Conservation (phyloP, 2,113 vertebrate genomes). For the Rhinopomastus cyanomelas region DNA sequence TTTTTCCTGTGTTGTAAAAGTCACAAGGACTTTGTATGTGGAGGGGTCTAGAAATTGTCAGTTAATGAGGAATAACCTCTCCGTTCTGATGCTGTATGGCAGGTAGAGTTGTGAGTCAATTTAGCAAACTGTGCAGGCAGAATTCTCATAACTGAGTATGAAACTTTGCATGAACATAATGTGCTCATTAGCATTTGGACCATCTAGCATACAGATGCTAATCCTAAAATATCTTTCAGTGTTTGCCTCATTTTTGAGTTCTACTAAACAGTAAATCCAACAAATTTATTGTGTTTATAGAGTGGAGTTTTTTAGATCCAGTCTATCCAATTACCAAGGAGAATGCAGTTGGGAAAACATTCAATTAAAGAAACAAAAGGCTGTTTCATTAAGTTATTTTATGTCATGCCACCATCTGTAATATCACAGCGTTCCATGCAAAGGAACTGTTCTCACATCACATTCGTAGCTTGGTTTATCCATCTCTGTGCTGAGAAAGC, state of each 20-base stretch:
- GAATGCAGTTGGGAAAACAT: neutral
- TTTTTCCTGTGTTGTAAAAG: neutral
- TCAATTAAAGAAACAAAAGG: neutral
- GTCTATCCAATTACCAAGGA: conserved; percentile 4
- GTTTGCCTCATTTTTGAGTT: conserved; percentile 20
- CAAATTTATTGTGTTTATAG: neutral
- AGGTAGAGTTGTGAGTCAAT: neutral
- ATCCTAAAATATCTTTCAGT: conserved; percentile 42
- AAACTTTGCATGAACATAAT: neutral
- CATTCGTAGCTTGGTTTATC: neutral
- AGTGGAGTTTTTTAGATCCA: neutral
- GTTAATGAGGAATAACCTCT: neutral
- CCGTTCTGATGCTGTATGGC: neutral
- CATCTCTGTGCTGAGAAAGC: neutral
- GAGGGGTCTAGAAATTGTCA: neutral
- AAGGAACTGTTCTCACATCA: neutral
- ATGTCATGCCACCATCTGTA: conserved; percentile 31
- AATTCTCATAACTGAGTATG: conserved; percentile 1
- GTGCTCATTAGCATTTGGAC: conserved; percentile 33
- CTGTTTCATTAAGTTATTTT: conserved; percentile 1
- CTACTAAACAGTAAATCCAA: conserved; percentile 25
- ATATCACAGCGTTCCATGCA: neutral
- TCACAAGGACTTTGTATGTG: neutral
- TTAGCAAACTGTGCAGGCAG: neutral
- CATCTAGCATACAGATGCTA: conserved; percentile 36